Conservation (phyloP, 2,113 vertebrate species). For the Apaloderma vittatum region DNA sequence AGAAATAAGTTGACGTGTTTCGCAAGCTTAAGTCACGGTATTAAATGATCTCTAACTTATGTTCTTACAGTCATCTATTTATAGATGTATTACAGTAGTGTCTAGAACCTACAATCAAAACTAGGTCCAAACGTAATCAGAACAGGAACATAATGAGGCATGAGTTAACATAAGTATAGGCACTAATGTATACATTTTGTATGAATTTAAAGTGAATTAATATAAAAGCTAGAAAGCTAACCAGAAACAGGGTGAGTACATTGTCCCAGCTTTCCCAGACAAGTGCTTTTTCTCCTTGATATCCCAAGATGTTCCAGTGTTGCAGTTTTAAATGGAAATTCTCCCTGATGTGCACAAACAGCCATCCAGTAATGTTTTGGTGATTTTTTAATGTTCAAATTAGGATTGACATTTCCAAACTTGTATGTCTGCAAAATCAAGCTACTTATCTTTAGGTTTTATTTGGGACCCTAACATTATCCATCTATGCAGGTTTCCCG, state of each 20-base stretch:
- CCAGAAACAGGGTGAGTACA: neutral
- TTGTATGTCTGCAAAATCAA: neutral
- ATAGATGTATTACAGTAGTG: neutral
- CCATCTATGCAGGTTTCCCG: neutral
- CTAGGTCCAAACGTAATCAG: neutral
- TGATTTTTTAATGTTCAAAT: neutral
- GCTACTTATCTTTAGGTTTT: neutral
- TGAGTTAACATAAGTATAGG: neutral
- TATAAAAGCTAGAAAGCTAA: neutral
- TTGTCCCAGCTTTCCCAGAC: neutral
- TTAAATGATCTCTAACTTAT: neutral
- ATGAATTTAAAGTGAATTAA: neutral
- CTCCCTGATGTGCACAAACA: neutral
- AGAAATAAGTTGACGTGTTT: neutral
- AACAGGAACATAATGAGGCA: neutral
- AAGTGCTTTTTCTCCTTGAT: neutral
- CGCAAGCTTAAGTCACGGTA: neutral
- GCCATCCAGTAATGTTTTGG: neutral
- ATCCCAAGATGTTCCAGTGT: neutral
- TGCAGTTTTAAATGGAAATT: neutral
- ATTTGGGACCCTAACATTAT: neutral
- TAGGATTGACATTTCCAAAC: neutral
- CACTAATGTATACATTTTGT: neutral
- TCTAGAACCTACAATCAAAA: neutral
- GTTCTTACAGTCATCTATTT: neutral